Base-by-base conservation (phyloP, 2,113 vertebrate genomes). In the Uria lomvia region DNA sequence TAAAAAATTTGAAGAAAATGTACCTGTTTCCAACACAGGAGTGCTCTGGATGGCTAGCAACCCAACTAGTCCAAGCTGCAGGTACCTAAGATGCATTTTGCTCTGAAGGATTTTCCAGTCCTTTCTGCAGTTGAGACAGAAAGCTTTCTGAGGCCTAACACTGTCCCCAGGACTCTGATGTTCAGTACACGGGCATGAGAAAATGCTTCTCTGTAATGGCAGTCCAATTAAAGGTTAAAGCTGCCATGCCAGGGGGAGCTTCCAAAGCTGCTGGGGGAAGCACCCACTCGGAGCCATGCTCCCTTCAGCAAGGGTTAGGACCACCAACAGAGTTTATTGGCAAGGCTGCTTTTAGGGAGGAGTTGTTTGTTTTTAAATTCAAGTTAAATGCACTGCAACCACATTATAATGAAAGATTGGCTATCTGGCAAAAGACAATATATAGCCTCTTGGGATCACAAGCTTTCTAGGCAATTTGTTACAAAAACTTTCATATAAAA, bases 351-450 rank as follows among this genome's bases (percentile, higher is more conserved):
- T 36, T 24, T 12, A 73, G 59, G 89, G 94, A 96, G 88, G 85
- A 88, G 71, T 47, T 96, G 88, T 93, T 97, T 96, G 92, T 60
- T 93, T 96, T 88, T 50, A 83, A 80, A 83, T 40, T 91, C 75
- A 59, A 94, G 67, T 47, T 53, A 94, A 94, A 95, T 27, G 78
- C 15, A 3, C 58, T 92, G 77, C 75, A 86, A 76, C 45, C 67
- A 43, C 90, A 73, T 70, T 58, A 24, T 11, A 77, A 73, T 70
- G 78, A 62, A 66, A 77, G 71, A 86, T 18, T 66, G 53, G 34
- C 84, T 93, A 34, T 90, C 90, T 92, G 86, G 78, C 66, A 95
- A 76, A 47, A 79, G n/a, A 24, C 85, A 95, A 34, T 2, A 26
- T 3, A 56, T 86, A 83, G 38, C n/a, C 85, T 47, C 78, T 13